Evolutionary conservation across 2,797 vertebrate species (phyloP).

Genomic region (Dendrocincla fuliginosa): DNA sequence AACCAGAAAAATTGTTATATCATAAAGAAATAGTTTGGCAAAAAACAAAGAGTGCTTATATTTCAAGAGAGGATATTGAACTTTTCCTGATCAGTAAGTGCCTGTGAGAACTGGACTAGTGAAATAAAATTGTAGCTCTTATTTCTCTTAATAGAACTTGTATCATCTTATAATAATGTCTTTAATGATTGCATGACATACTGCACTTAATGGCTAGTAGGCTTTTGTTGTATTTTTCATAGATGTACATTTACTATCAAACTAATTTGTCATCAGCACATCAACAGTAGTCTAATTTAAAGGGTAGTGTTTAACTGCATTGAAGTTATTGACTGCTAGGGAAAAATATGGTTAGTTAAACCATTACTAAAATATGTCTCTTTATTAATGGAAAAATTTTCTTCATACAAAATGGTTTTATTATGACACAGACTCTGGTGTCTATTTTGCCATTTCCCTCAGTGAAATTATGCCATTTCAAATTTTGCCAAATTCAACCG

Average conservation of each 20-base stretch:
- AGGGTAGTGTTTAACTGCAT: not conserved
- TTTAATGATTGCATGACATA: not conserved
- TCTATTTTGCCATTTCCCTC: not conserved
- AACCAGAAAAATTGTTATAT: not conserved
- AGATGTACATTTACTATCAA: not conserved
- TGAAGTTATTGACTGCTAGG: not conserved
- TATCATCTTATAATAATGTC: not conserved
- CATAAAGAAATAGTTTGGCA: not conserved
- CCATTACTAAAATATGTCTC: not conserved
- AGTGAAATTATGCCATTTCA: not conserved
- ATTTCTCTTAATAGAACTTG: not conserved
- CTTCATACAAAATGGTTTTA: not conserved
- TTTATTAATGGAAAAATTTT: not conserved
- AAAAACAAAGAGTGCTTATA: not conserved
- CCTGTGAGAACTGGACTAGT: not conserved
- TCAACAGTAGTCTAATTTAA: not conserved
- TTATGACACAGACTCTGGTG: not conserved
- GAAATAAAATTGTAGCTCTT: not conserved
- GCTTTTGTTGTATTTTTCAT: not conserved
- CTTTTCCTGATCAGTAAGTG: not conserved
- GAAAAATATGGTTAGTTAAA: not conserved
- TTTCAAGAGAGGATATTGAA: not conserved
- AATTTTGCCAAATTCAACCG: not conserved
- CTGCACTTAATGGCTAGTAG: not conserved
- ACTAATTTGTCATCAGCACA: not conserved